These are phyloP conservation scores for Mobula birostris DNA, from an alignment of 2,113 vertebrate species.

Conservation along the genomic window DNA sequence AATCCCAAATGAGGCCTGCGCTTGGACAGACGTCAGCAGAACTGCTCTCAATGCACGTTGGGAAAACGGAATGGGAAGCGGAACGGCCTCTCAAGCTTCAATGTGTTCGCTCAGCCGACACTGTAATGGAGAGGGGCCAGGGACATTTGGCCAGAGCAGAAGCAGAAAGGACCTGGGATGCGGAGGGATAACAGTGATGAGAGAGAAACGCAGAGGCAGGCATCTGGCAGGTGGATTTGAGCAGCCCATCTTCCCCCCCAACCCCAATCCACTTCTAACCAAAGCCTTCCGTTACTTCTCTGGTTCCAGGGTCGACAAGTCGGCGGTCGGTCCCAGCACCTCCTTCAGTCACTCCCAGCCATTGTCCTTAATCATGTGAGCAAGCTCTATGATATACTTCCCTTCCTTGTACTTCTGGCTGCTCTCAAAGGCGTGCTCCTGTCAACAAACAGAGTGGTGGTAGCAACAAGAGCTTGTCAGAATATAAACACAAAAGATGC, in stretches of 20 bases:
- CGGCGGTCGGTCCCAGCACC: slow-evolving; percentile 26
- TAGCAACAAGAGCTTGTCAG: too few relatives aligned
- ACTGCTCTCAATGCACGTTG: slow-evolving; percentile 37
- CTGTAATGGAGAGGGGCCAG: slow-evolving; percentile 59
- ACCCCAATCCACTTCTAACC: slow-evolving; percentile 58
- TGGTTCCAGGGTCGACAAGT: slow-evolving; percentile 53
- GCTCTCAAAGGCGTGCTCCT: slow-evolving; percentile 97
- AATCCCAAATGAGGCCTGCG: slow-evolving; percentile 25
- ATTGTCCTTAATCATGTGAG: slow-evolving; percentile 99
- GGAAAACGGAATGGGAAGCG: slow-evolving; percentile 39
- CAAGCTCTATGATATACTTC: slow-evolving; percentile 97
- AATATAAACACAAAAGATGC: too few relatives aligned
- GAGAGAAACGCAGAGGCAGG: slow-evolving; percentile 66
- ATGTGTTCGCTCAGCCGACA: slow-evolving; percentile 57
- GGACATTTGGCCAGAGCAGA: slow-evolving; percentile 62
- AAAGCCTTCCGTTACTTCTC: slow-evolving; percentile 64
- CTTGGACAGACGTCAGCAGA: slow-evolving; percentile 42
- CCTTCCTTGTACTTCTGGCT: slow-evolving; percentile 99
- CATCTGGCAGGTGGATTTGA: slow-evolving; percentile 61
- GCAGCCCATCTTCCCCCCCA: slow-evolving; percentile 55
- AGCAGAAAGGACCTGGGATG: slow-evolving; percentile 51
- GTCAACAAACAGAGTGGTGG: slow-evolving; percentile 37
- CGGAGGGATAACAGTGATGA: slow-evolving; percentile 42
- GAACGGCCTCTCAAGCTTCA: slow-evolving; percentile 48
- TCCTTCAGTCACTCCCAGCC: slow-evolving; percentile 77